Evolutionary conservation across 1,140 invertebrate species (phyloP).

Genomic region (Plutomurus gul): DNA sequence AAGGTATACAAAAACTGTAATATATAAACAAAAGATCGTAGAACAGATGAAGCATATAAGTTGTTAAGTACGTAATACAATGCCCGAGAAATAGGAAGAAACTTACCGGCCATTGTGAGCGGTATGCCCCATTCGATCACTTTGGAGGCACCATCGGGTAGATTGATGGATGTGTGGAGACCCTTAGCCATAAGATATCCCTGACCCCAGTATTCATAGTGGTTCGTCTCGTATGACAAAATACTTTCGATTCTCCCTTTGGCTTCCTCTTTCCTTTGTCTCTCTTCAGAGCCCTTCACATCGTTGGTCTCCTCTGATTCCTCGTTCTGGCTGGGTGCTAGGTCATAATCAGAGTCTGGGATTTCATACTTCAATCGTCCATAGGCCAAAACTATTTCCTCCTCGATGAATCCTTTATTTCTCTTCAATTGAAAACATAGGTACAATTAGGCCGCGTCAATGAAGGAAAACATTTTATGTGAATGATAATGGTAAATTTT

Average conservation of each 20-base stretch:
- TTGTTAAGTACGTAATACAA: not conserved
- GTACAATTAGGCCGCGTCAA: no score
- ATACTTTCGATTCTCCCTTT: constrained; percentile 45
- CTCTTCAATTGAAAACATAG: no score
- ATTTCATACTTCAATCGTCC: constrained; percentile 40
- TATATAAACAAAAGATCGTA: not conserved
- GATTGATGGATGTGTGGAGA: constrained; percentile 47
- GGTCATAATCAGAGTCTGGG: not conserved
- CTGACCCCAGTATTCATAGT: constrained; percentile 48
- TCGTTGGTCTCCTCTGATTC: constrained; percentile 11
- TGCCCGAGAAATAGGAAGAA: not conserved
- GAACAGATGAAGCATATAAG: not conserved
- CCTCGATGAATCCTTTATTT: constrained; percentile 46
- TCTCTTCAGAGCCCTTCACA: not conserved
- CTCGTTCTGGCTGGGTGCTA: not conserved
- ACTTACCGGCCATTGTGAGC: constrained; percentile 41
- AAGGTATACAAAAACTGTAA: not conserved
- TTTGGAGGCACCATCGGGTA: constrained; percentile 29
- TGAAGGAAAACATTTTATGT: no score
- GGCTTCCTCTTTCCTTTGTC: not conserved
- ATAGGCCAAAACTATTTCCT: constrained; percentile 43
- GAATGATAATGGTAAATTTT: no score
- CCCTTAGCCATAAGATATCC: constrained; percentile 50
- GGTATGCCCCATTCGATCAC: constrained; percentile 52
- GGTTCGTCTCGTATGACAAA: constrained; percentile 43